A percentile compares a stretch with the other conserved stretches of the same genome.
Conservation (phyloP, 2,113 vertebrate genomes). For the Symphodus melops region DNA sequence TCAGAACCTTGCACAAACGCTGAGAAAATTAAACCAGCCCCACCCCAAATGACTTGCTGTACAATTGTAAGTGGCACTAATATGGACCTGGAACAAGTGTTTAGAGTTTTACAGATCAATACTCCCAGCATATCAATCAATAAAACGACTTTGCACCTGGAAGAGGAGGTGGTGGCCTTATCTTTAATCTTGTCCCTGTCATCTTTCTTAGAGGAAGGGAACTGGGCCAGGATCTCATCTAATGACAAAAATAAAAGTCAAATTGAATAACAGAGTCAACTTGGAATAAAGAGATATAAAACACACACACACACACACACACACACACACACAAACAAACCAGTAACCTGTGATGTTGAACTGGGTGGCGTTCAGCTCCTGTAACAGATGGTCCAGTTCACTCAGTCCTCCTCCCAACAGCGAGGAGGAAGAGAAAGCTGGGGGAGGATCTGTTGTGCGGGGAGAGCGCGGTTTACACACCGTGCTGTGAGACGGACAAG, state of each 20-base stretch:
- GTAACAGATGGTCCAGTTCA: constrained; percentile 90
- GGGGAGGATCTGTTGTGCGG: constrained; percentile 73
- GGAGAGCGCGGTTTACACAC: constrained; percentile 90
- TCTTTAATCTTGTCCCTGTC: constrained; percentile 81
- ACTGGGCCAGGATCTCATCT: constrained; percentile 97
- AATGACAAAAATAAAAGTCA: constrained; percentile 26
- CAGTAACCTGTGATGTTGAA: constrained; percentile 92
- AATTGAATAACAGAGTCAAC: background rate
- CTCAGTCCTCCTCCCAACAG: constrained; percentile 90
- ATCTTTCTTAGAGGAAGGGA: constrained; percentile 87
- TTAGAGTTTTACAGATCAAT: background rate
- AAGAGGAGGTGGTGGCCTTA: constrained; percentile 58
- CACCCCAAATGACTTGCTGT: background rate
- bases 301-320: background rate
- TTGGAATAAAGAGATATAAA: background rate
- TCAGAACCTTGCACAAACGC: too few relatives aligned
- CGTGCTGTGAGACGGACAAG: constrained; percentile 78
- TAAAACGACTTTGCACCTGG: constrained; percentile 60
- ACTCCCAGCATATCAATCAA: background rate
- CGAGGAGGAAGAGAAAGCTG: constrained; percentile 87
- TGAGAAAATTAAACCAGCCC: background rate
- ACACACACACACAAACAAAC: constrained; percentile 15
- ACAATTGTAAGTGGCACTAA: background rate
- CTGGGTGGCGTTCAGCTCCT: constrained; percentile 95
- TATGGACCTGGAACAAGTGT: background rate